phyloP scores from a whole-genome alignment of 1,140 invertebrate genomes.

The Harlomillsia oculata region DNA sequence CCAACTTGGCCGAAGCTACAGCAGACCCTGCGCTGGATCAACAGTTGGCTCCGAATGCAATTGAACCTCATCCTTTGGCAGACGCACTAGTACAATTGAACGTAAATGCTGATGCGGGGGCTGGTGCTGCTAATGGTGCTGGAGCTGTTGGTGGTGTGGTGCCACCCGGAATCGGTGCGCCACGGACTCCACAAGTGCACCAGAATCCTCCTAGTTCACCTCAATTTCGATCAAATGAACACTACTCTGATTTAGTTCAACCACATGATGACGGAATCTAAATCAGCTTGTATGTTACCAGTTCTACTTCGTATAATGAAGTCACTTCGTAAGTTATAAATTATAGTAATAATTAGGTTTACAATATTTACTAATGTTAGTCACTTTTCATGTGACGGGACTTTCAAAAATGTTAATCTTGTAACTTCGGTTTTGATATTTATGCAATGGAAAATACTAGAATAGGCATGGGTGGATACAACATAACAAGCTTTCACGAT shows the following conservation, averaged over 20 bases:
- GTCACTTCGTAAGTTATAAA: too few species aligned
- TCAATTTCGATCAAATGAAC: constrained; percentile 14
- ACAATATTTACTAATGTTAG: too few species aligned
- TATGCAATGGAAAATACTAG: too few species aligned
- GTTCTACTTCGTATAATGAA: too few species aligned
- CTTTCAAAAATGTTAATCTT: too few species aligned
- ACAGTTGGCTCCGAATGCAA: constrained; percentile 21
- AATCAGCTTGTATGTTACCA: not conserved
- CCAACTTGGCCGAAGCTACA: constrained; percentile 83
- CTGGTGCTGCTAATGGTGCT: constrained; percentile 2
- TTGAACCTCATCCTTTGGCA: constrained; percentile 26
- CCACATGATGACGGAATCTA: constrained; percentile 19
- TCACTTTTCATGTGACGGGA: too few species aligned
- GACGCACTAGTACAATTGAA: constrained; percentile 18
- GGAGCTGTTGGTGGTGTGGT: constrained; percentile 1
- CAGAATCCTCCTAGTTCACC: constrained; percentile 21
- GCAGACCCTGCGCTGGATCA: constrained; percentile 64
- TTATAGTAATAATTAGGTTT: too few species aligned
- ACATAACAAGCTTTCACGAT: too few species aligned
- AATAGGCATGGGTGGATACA: too few species aligned
- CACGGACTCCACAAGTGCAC: not conserved
- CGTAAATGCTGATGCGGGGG: constrained; percentile 1
- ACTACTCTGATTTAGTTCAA: constrained; percentile 20
- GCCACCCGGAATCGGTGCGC: not conserved
- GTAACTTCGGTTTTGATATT: too few species aligned